These are phyloP conservation scores for Troglohyphantes excavatus DNA, from an alignment of 2,888 invertebrate species.

Conservation along the genomic window DNA sequence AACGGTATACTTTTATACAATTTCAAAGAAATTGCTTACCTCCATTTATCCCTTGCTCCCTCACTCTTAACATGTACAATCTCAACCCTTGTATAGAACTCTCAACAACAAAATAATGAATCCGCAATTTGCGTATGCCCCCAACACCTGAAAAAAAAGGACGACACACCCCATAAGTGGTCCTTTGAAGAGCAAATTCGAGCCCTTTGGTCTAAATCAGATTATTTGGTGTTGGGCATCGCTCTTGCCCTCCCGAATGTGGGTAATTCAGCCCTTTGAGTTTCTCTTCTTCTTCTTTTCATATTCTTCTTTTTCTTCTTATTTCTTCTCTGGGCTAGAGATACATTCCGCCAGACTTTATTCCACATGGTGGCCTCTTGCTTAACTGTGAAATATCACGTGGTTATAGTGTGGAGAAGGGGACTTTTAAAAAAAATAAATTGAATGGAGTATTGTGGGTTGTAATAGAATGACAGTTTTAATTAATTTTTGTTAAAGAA, in stretches of 20 bases:
- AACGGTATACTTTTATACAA: no score
- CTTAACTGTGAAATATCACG: neutral
- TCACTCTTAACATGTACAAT: no score
- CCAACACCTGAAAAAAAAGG: neutral
- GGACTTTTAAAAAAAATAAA: no score
- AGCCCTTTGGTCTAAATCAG: slow-evolving; percentile 65
- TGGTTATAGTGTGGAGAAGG: no score
- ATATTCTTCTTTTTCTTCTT: slow-evolving; percentile 15
- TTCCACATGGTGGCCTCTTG: neutral
- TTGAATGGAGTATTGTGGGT: no score
- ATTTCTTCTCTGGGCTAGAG: slow-evolving; percentile 8
- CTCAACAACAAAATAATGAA: neutral
- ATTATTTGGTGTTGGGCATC: slow-evolving; percentile 61
- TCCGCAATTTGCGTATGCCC: neutral
- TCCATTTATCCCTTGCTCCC: no score
- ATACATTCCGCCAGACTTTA: neutral
- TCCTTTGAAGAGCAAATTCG: slow-evolving; percentile 62
- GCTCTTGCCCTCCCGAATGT: slow-evolving; percentile 33
- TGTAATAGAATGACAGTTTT: no score
- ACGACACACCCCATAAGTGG: slow-evolving; percentile 54
- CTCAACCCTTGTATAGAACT: no score
- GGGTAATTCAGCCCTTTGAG: slow-evolving; percentile 68
- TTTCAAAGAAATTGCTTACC: no score
- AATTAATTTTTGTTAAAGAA: no score
- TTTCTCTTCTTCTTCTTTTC: slow-evolving; percentile 31